Base-by-base conservation (phyloP, 2,797 vertebrate species). In the Staurois parvus region DNA sequence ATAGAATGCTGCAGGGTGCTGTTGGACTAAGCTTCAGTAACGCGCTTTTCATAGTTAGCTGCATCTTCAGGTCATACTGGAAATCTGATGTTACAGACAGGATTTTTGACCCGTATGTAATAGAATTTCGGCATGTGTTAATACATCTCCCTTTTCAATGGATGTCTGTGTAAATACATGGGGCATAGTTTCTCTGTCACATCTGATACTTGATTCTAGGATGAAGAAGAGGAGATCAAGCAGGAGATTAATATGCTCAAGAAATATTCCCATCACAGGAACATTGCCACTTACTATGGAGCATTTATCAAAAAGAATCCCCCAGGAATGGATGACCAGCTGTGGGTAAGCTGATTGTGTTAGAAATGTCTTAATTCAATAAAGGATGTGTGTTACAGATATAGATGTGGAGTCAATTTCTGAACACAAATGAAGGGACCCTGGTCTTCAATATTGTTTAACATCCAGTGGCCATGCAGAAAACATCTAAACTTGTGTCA, bases 191-290 rank as follows among this genome's bases (percentile, higher is more conserved):
- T 59, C 48, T 52, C 4, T 52, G 48, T 17, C 48, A 17, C 48
- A 52, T 52, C 48, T 64, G 5, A 64, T 62, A 11, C 59, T 66
- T 66, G 9, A 29, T 66, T 84, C 72, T 83, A 99, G 98, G 97
- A 99, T 94, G 98, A 99, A 94, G 98, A 99, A 89, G 98, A 99
- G 93, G 98, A 99, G 94, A 99, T 99, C 94, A 99, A 99, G 92
- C 97, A 98, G 32, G 98, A 99, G 93, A 99, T 99, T 93, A 99
- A 99, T 91, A 99, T 99, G 98, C 91, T 99, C 82, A 99, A 99
- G 91, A 99, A 99, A 90, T 99, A 99, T 91, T 98, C 97, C 85
- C 98, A 99, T 93, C 98, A 99, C 91, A 95, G 98, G 88, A 99
- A 99, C 94, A 99, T 99, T 1, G 98, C 98, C 70, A 99, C 98